phyloP scores from a whole-genome alignment of 2,113 vertebrate species.

The Phrynosoma blainvillii region DNA sequence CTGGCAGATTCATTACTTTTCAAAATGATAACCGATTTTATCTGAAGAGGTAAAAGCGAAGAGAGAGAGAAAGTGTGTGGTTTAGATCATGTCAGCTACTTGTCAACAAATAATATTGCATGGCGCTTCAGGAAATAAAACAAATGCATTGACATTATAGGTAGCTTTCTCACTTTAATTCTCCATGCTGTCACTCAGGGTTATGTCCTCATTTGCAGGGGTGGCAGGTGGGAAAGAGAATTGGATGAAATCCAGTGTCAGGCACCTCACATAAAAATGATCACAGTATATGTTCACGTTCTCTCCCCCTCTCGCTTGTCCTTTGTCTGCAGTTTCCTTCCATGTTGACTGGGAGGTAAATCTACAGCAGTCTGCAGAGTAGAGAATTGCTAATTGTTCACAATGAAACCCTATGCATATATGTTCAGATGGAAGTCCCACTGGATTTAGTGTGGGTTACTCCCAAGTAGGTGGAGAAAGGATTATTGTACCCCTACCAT shows the following conservation, averaged over 20 bases:
- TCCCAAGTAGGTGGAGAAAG: not conserved
- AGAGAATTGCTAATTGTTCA: not conserved
- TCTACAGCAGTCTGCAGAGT: not conserved
- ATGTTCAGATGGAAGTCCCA: no score
- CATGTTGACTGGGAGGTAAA: not conserved
- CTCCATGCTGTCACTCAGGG: constrained; percentile 14
- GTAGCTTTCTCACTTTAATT: constrained; percentile 27
- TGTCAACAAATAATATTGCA: constrained; percentile 59
- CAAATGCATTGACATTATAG: not conserved
- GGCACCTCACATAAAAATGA: constrained; percentile 10
- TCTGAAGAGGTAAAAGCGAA: constrained; percentile 53
- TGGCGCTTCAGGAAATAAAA: constrained; percentile 25
- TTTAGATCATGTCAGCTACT: constrained; percentile 55
- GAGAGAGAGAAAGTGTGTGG: constrained; percentile 33
- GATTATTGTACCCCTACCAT: not conserved
- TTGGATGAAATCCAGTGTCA: not conserved
- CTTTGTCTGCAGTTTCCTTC: not conserved
- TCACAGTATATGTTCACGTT: no score
- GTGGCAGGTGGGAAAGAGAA: not conserved
- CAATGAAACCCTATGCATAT: not conserved
- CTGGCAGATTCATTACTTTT: constrained; percentile 69
- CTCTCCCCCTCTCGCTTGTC: not conserved
- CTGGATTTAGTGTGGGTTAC: not conserved
- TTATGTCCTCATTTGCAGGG: not conserved
- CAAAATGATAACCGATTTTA: constrained; percentile 64